These are phyloP conservation scores for Varanus salvator DNA, from an alignment of 2,113 vertebrate genomes.

Conservation along the genomic window DNA sequence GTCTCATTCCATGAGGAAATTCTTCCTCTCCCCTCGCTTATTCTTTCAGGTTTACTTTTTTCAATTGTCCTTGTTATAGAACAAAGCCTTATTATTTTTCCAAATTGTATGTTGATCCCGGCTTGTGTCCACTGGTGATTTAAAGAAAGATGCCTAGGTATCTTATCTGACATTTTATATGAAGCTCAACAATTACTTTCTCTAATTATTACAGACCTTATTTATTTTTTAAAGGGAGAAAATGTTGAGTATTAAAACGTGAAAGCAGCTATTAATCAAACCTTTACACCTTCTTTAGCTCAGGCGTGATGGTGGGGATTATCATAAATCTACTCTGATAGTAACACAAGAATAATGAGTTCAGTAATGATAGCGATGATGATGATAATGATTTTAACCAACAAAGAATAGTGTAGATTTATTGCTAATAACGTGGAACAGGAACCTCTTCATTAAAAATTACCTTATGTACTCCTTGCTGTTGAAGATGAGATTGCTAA, in stretches of 20 bases:
- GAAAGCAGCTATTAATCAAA: conserved; percentile 90
- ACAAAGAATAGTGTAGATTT: conserved; percentile 91
- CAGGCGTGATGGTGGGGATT: conserved; percentile 83
- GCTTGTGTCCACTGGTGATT: conserved; percentile 22
- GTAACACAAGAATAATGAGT: conserved; percentile 91
- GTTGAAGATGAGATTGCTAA: conserved; percentile 70
- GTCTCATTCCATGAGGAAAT: not conserved
- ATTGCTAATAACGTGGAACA: conserved; percentile 90
- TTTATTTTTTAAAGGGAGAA: conserved; percentile 80
- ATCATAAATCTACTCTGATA: conserved; percentile 90
- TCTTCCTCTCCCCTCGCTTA: not conserved
- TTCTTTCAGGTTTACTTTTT: conserved; percentile 38
- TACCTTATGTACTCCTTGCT: conserved; percentile 80
- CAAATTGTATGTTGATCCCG: conserved; percentile 35
- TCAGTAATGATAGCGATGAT: conserved; percentile 90
- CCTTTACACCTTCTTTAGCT: conserved; percentile 88
- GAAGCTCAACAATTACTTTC: conserved; percentile 79
- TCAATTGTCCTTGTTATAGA: conserved; percentile 39
- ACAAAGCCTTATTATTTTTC: conserved; percentile 52
- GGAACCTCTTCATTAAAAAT: conserved; percentile 87
- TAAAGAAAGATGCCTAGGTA: conserved; percentile 63
- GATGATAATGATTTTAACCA: conserved; percentile 91
- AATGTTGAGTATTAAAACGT: conserved; percentile 84
- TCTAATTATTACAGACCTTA: conserved; percentile 80
- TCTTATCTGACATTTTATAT: conserved; percentile 74